A percentile compares a stretch with the other conserved stretches of the same genome.
phyloP scores from a whole-genome alignment of 2,888 invertebrate genomes.

The Elgonia sp. region DNA sequence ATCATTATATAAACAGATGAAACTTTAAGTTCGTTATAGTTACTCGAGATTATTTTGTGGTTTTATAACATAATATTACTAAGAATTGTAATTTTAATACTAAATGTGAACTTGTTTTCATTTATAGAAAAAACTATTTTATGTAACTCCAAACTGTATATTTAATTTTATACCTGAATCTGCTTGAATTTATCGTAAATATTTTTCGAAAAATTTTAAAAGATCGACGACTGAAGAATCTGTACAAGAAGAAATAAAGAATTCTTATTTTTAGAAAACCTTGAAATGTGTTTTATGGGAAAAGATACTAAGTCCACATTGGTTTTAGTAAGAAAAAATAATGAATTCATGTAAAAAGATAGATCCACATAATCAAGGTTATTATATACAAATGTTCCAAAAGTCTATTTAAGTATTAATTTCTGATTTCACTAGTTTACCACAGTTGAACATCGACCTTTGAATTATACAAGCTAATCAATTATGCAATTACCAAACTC shows the following conservation, averaged over 20 bases:
- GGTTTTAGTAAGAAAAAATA: constrained; percentile 28
- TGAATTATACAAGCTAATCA: constrained; percentile 44
- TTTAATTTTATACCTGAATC: no score
- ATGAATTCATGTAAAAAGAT: constrained; percentile 18
- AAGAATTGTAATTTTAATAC: background rate
- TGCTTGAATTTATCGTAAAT: background rate
- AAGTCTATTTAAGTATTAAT: background rate
- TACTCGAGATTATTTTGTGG: background rate
- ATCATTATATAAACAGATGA: constrained; percentile 24
- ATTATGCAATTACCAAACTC: constrained; percentile 26
- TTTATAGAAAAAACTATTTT: no score
- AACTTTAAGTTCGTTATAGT: constrained; percentile 21
- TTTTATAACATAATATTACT: background rate
- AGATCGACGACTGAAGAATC: background rate
- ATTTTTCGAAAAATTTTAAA: background rate
- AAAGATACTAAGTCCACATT: constrained; percentile 18
- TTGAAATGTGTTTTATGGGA: constrained; percentile 35
- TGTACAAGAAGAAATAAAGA: constrained; percentile 23
- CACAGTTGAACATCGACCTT: constrained; percentile 32
- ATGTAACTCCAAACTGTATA: no score
- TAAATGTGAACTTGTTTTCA: background rate
- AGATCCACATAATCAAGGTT: background rate
- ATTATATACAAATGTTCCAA: background rate
- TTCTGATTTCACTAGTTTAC: background rate
- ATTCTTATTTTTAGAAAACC: constrained; percentile 42